A percentile compares a stretch with the other conserved stretches of the same genome.
These are phyloP conservation scores for Trachelus stipa DNA, from an alignment of 2,888 invertebrate genomes.

Conservation along the genomic window DNA sequence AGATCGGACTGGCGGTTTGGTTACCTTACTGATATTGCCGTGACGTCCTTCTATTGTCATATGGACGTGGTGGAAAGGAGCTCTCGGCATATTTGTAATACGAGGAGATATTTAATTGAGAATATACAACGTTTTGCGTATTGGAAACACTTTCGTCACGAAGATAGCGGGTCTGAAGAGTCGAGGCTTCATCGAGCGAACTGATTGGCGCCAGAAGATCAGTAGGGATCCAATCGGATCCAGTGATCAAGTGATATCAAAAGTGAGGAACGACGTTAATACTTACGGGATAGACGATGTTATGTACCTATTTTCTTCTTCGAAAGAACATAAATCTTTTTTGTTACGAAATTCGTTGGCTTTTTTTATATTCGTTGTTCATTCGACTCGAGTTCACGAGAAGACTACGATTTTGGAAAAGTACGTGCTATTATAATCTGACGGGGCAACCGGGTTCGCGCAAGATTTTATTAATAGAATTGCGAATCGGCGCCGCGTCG, in stretches of 20 bases:
- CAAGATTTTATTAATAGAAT: neutral
- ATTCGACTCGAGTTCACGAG: neutral
- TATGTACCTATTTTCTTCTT: neutral
- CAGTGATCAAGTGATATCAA: neutral
- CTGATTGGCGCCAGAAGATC: neutral
- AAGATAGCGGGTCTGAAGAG: neutral
- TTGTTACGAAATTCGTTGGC: neutral
- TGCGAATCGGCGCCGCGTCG: neutral
- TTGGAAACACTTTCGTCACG: neutral
- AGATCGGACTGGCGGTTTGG: slow-evolving; percentile 22
- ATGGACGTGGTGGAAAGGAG: neutral
- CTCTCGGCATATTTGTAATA: neutral
- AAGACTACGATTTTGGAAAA: neutral
- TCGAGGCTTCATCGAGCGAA: neutral
- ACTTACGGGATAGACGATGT: neutral
- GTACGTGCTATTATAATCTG: neutral
- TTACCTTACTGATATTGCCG: neutral
- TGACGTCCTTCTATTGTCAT: neutral
- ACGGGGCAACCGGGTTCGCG: neutral
- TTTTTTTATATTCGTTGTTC: neutral
- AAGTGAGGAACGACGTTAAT: neutral
- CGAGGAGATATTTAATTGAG: neutral
- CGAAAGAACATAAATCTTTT: neutral
- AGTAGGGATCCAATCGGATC: neutral
- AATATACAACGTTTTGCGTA: neutral